These are phyloP conservation scores for Gephyroberyx darwinii DNA, from an alignment of 2,797 vertebrate species.

Conservation along the genomic window DNA sequence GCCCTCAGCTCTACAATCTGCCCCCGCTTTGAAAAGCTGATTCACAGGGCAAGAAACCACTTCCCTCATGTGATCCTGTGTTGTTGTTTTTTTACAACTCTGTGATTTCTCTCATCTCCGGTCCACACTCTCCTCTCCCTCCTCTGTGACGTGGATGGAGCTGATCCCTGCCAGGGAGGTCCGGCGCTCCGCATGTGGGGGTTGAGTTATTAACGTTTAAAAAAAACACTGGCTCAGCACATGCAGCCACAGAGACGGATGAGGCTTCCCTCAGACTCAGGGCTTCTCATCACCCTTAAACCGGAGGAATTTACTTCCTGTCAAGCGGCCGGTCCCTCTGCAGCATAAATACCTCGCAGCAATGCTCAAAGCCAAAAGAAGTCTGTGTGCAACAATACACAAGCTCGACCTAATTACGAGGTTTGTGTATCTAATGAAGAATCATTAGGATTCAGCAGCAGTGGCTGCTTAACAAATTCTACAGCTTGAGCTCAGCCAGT, in stretches of 20 bases:
- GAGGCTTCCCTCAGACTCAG: slow-evolving; percentile 58
- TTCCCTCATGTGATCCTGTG: slow-evolving; percentile 40
- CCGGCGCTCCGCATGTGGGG: slow-evolving; percentile 31
- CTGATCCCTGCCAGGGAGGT: slow-evolving; percentile 62
- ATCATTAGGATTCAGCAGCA: slow-evolving; percentile 29
- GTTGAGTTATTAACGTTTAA: slow-evolving; percentile 65
- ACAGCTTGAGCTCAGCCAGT: slow-evolving; percentile 34
- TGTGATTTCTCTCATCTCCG: slow-evolving; percentile 6
- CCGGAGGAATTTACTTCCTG: slow-evolving; percentile 58
- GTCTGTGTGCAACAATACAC: not conserved
- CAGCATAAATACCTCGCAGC: slow-evolving; percentile 7
- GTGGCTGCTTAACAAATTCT: slow-evolving; percentile 34
- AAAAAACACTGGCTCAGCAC: slow-evolving; percentile 71
- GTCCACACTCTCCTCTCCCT: slow-evolving; percentile 4
- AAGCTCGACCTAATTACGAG: slow-evolving; percentile 7
- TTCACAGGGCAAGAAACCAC: slow-evolving; percentile 36
- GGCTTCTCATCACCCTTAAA: slow-evolving; percentile 65
- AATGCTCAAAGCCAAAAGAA: slow-evolving; percentile 14
- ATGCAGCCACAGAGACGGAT: slow-evolving; percentile 66
- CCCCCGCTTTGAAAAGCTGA: slow-evolving; percentile 23
- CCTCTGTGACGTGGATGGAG: slow-evolving; percentile 25
- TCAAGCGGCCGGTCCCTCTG: slow-evolving; percentile 37
- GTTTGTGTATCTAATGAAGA: slow-evolving; percentile 46
- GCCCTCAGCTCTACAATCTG: slow-evolving; percentile 5
- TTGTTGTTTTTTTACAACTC: slow-evolving; percentile 15